Percentiles rank a stretch among this genome's conserved stretches.
phyloP scores from a whole-genome alignment of 1,140 invertebrate species.

The Conus ventricosus region DNA sequence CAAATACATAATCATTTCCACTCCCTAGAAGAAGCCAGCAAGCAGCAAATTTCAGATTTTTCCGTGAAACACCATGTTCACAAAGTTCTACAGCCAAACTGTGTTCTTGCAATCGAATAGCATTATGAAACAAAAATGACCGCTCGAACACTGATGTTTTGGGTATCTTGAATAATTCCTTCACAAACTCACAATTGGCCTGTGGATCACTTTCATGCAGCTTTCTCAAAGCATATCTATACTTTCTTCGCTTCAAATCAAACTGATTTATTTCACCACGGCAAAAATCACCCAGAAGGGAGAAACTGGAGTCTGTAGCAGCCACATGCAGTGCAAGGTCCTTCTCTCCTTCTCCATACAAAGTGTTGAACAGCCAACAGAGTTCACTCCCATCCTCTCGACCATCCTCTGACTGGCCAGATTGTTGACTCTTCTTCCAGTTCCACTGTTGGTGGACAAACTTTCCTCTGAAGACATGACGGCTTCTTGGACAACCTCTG shows the following conservation, averaged over 20 bases:
- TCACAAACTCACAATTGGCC: no score
- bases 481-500: background rate
- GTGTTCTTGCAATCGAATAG: no score
- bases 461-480: background rate
- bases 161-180: no score
- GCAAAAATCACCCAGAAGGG: no score
- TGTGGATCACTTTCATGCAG: no score
- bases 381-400: background rate
- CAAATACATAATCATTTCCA: background rate
- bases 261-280: no score
- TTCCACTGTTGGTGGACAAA: background rate
- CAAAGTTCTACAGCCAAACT: background rate
- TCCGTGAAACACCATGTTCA: background rate
- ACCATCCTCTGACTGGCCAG: background rate
- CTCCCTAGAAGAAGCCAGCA: background rate
- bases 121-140: no score
- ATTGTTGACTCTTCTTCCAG: background rate
- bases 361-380: background rate
- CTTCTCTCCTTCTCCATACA: background rate
- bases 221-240: no score
- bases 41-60: background rate
- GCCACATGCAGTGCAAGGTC: conserved; percentile 1
- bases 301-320: background rate
- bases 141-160: no score
- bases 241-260: no score